Base-by-base conservation (phyloP, 2,797 vertebrate genomes). In the Erithacus rubecula region DNA sequence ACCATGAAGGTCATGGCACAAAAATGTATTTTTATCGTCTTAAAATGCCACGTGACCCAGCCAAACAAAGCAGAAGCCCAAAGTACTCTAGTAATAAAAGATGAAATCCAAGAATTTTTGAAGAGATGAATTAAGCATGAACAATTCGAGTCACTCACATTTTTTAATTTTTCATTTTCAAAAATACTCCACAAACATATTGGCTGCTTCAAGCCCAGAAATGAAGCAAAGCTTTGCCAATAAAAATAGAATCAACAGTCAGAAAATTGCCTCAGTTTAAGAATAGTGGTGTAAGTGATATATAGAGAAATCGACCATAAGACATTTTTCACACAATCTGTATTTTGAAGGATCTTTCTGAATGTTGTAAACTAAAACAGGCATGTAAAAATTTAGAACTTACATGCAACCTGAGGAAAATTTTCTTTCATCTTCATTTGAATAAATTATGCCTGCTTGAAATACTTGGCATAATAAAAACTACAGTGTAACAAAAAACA, bases 21-120 rank as follows among this genome's bases (percentile, higher is more conserved):
- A 84, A 76, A 69, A 52, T 47, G 47, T 83, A 94, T 86, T 95
- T 95, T 97, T 94, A 87, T 95, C 85, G 82, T 90, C 55, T 86
- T 60, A 94, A 92, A 94, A 90, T 83, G 63, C 59, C 70, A 84
- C 80, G 37, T 94, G 89, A 93, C 70, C 81, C 64, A 62, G 58
- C 76, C 84, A 88, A 95, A 86, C 55, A 82, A 90, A 83, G 43
- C 23, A 91, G 41, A 87, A 93, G 36, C 47, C 58, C 43, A 94
- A 85, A 68, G 41, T 55, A 69, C 46, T 30, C 41, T 60, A 24
- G 30, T 60, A 91, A 81, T 7, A 94, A n/a, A 89, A 81, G 55
- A 83, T 41, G 49, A 89, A 96, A 51, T 41, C 51, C 1, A 5
- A 63, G 36, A 75, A 81, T 71, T 92, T 93, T 53, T 34, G 6